Conservation (phyloP, 2,113 vertebrate genomes). For the Erpornis zantholeuca region DNA sequence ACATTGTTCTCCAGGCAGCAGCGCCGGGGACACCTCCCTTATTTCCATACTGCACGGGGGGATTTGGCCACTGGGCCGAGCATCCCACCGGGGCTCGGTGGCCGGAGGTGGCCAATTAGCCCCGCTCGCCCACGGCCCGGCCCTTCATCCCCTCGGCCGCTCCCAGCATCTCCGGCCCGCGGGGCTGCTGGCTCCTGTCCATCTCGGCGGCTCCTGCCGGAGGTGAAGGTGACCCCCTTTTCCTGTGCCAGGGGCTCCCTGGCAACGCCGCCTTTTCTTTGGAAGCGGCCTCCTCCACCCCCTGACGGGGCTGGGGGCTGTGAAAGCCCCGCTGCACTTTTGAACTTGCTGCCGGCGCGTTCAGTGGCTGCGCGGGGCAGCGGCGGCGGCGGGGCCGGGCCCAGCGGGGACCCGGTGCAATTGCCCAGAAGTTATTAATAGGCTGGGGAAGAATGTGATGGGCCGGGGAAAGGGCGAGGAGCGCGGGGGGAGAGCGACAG, state of each 20-base stretch:
- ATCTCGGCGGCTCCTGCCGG: neutral
- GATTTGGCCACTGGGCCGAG: neutral
- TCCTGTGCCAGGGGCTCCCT: slow-evolving; percentile 56
- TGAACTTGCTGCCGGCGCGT: slow-evolving; percentile 57
- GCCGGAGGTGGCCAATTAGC: neutral
- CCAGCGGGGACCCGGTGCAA: slow-evolving; percentile 60
- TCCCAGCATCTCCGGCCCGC: neutral
- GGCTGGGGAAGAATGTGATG: slow-evolving; percentile 57
- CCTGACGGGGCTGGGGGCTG: slow-evolving; percentile 30
- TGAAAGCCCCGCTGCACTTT: slow-evolving; percentile 61
- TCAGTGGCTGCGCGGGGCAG: slow-evolving; percentile 43
- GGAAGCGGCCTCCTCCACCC: slow-evolving; percentile 42
- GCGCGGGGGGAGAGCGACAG: neutral
- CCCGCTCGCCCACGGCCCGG: neutral
- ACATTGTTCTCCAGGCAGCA: slow-evolving; percentile 45
- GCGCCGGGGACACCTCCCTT: slow-evolving; percentile 35
- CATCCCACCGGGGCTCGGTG: neutral
- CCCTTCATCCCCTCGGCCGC: neutral
- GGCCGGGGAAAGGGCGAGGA: neutral
- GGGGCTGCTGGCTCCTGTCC: slow-evolving; percentile 7
- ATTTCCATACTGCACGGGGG: neutral
- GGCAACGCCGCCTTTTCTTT: slow-evolving; percentile 55
- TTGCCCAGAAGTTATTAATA: slow-evolving; percentile 71
- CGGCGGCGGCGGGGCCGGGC: slow-evolving; percentile 3
- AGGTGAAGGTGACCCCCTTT: slow-evolving; percentile 54